Percentiles rank a stretch among this genome's conserved stretches.
phyloP scores from a whole-genome alignment of 2,888 invertebrate species.

The Prostheceraeus crozeri region DNA sequence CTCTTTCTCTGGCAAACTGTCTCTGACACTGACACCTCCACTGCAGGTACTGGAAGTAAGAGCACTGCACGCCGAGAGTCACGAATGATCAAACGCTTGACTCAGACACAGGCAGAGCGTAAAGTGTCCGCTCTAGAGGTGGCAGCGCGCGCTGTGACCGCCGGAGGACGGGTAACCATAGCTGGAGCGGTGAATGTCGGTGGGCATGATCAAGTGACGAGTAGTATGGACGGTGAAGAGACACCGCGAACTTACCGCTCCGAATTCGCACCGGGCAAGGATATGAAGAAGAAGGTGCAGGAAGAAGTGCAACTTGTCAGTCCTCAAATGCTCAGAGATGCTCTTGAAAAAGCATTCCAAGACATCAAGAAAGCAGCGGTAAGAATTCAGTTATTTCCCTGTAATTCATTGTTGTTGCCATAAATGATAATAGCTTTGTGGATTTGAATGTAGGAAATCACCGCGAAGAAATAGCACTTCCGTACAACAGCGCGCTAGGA shows the following conservation, averaged over 20 bases:
- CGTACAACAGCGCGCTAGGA: too few relatives aligned
- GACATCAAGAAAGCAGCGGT: too few relatives aligned
- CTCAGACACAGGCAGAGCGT: not conserved
- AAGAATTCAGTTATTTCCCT: too few relatives aligned
- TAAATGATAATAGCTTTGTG: too few relatives aligned
- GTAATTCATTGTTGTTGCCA: too few relatives aligned
- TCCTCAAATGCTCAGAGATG: too few relatives aligned
- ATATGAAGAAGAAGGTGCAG: too few relatives aligned
- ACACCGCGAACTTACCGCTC: conserved; percentile 51
- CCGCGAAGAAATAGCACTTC: too few relatives aligned
- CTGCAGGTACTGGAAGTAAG: not conserved
- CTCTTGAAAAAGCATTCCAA: too few relatives aligned
- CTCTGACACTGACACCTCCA: conserved; percentile 41
- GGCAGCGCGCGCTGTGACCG: conserved; percentile 51
- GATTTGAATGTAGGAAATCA: too few relatives aligned
- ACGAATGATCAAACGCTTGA: not conserved
- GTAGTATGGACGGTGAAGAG: conserved; percentile 46
- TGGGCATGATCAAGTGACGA: not conserved
- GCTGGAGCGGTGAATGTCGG: conserved; percentile 10
- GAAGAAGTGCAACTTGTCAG: too few relatives aligned
- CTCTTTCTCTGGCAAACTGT: conserved; percentile 52
- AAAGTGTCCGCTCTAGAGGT: conserved; percentile 45
- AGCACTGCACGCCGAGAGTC: not conserved
- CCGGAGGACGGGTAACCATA: not conserved
- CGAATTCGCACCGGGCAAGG: too few relatives aligned